Percentiles rank a stretch among this genome's conserved stretches.
These are phyloP conservation scores for Anodontia alba DNA, from an alignment of 2,888 invertebrate species.

Conservation along the genomic window DNA sequence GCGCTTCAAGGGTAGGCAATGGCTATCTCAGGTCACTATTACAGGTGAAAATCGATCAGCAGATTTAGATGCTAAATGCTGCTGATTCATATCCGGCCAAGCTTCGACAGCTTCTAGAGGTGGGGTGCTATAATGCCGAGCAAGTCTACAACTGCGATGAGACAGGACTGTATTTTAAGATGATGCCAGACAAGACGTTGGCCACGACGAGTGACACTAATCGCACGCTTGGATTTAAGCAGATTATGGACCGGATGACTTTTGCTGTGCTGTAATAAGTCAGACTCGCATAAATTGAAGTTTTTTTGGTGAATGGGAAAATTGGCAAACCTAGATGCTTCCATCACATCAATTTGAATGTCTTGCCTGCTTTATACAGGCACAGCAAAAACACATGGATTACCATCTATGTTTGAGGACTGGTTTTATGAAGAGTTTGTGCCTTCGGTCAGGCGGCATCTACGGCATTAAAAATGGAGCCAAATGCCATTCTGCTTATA, in stretches of 20 bases:
- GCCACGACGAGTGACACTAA: slow-evolving; percentile 17
- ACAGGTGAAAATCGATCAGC: slow-evolving; percentile 19
- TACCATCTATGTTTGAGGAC: slow-evolving; percentile 19
- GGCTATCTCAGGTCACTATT: neutral
- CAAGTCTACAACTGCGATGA: too few relatives aligned
- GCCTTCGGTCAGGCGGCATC: slow-evolving; percentile 13
- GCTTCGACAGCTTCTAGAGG: too few relatives aligned
- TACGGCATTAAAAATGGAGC: slow-evolving; percentile 1
- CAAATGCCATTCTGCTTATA: slow-evolving; percentile 27
- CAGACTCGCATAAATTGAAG: slow-evolving; percentile 28
- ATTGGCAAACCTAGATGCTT: neutral
- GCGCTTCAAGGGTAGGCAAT: slow-evolving; percentile 14
- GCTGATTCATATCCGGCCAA: too few relatives aligned
- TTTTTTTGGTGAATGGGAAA: slow-evolving; percentile 20
- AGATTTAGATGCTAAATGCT: too few relatives aligned
- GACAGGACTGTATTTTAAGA: slow-evolving; percentile 26
- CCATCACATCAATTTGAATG: slow-evolving; percentile 3
- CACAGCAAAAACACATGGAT: slow-evolving; percentile 8
- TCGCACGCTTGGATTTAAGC: slow-evolving; percentile 23
- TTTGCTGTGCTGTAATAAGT: slow-evolving; percentile 26
- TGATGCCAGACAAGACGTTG: slow-evolving; percentile 57
- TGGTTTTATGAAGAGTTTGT: slow-evolving; percentile 35
- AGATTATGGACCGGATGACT: slow-evolving; percentile 24
- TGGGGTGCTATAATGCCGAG: too few relatives aligned
- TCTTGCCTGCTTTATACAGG: neutral